These are phyloP conservation scores for Adoxophyes honmai DNA, from an alignment of 1,140 invertebrate genomes.

Conservation along the genomic window DNA sequence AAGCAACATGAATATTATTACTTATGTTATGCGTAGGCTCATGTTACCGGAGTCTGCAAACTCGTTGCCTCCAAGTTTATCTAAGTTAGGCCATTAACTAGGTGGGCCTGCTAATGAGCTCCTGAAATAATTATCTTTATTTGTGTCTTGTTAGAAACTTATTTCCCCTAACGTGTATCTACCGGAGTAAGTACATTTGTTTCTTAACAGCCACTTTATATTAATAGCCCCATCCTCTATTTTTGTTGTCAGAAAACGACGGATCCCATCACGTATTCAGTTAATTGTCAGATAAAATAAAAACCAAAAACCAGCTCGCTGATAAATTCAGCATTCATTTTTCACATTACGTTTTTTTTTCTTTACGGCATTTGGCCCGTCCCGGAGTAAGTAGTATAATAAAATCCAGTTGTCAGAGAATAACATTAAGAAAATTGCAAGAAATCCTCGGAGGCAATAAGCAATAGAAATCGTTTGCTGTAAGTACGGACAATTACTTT, in stretches of 20 bases:
- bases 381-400: conserved; percentile 32
- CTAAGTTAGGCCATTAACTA: conserved; percentile 18
- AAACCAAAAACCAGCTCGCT: neutral
- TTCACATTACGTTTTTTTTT: neutral
- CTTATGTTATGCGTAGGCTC: conserved; percentile 4
- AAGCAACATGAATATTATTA: conserved; percentile 9
- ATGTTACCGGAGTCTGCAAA: conserved; percentile 3
- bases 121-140: conserved; percentile 16
- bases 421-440: conserved; percentile 52
- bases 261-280: conserved; percentile 1
- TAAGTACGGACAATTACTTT: conserved; percentile 53
- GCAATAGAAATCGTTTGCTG: conserved; percentile 55
- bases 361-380: conserved; percentile 10
- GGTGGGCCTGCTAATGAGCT: conserved; percentile 18
- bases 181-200: conserved; percentile 11
- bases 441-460: conserved; percentile 49
- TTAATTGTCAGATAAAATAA: neutral
- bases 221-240: neutral
- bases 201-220: conserved; percentile 11
- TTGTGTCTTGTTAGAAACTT: conserved; percentile 14
- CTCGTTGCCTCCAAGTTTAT: conserved; percentile 14
- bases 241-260: neutral
- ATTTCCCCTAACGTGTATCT: conserved; percentile 12
- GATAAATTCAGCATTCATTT: neutral
- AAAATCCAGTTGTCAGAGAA: conserved; percentile 48